phyloP scores from a whole-genome alignment of 2,797 vertebrate genomes.

The Graptemys geographica region DNA sequence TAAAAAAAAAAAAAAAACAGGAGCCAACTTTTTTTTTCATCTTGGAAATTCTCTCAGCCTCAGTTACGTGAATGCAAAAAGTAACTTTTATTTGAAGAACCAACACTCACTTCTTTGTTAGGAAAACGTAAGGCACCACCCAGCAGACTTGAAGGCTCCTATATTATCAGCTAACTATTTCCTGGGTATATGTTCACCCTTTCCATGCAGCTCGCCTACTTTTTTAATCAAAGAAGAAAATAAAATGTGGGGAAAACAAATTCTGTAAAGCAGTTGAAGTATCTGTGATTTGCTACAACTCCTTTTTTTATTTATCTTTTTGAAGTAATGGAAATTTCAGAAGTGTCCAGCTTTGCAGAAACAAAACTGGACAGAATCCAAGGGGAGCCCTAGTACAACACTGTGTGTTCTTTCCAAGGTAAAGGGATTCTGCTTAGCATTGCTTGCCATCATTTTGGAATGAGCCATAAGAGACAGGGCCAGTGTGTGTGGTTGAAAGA shows the following conservation, averaged over 20 bases:
- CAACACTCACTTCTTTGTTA: conserved; percentile 87
- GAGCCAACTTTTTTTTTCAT: conserved; percentile 73
- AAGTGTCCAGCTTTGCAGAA: conserved; percentile 45
- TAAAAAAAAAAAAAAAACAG: conserved; percentile 69
- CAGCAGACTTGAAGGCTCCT: conserved; percentile 87
- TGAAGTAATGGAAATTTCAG: conserved; percentile 77
- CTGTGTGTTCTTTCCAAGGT: not conserved
- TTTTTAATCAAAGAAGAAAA: conserved; percentile 27
- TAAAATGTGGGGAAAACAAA: conserved; percentile 71
- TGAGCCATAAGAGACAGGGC: not conserved
- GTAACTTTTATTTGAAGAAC: conserved; percentile 84
- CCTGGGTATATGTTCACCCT: conserved; percentile 80
- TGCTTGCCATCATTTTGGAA: not conserved
- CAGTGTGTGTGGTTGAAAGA: conserved; percentile 16
- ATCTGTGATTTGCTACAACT: conserved; percentile 64
- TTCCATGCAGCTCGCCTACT: conserved; percentile 74
- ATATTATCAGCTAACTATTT: conserved; percentile 84
- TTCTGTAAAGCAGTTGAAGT: conserved; percentile 69
- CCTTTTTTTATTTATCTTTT: conserved; percentile 15
- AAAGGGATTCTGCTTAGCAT: not conserved
- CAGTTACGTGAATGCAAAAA: conserved; percentile 78
- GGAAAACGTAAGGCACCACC: conserved; percentile 82
- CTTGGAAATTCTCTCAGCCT: conserved; percentile 80
- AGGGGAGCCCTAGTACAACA: not conserved
- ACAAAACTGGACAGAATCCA: conserved; percentile 3